Percentiles rank a stretch among this genome's conserved stretches.
Conservation (phyloP, 2,888 invertebrate species). For the Dendrolimus pini region DNA sequence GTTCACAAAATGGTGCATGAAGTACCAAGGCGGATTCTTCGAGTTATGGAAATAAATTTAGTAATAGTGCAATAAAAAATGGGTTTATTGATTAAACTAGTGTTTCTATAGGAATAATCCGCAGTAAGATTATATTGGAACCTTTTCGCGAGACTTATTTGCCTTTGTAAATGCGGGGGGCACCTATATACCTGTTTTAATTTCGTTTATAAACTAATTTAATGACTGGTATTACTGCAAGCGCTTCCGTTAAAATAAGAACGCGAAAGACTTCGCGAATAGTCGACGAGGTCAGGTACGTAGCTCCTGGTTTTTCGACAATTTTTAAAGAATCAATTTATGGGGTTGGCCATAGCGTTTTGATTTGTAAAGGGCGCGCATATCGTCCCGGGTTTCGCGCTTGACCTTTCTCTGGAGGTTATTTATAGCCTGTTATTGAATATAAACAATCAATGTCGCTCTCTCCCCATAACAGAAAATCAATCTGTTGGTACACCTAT, state of each 20-base stretch:
- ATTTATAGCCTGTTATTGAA: conserved; percentile 55
- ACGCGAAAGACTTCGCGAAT: conserved; percentile 44
- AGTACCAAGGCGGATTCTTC: conserved; percentile 26
- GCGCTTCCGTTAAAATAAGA: conserved; percentile 63
- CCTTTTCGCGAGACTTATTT: conserved; percentile 7
- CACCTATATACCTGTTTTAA: conserved; percentile 23
- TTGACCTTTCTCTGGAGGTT: conserved; percentile 62
- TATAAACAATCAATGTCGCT: conserved; percentile 51
- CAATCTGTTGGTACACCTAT: conserved; percentile 6
- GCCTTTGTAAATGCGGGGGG: conserved; percentile 10
- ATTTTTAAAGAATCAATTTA: background rate
- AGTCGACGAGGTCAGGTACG: conserved; percentile 40
- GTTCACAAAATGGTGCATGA: conserved; percentile 38
- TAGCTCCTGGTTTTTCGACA: conserved; percentile 2
- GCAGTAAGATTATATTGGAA: conserved; percentile 22
- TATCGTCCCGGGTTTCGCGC: conserved; percentile 42
- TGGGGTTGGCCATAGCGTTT: conserved; percentile 9
- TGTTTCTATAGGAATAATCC: conserved; percentile 62
- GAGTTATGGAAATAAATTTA: conserved; percentile 37
- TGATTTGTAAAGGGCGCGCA: conserved; percentile 47
- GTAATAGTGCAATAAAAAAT: conserved; percentile 40
- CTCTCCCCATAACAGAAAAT: conserved; percentile 27
- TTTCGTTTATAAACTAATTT: conserved; percentile 28
- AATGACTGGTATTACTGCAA: conserved; percentile 71
- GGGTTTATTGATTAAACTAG: conserved; percentile 59